A percentile compares a stretch with the other conserved stretches of the same genome.
Conservation (phyloP, 2,888 invertebrate genomes). For the Drosophila kambysellisi region DNA sequence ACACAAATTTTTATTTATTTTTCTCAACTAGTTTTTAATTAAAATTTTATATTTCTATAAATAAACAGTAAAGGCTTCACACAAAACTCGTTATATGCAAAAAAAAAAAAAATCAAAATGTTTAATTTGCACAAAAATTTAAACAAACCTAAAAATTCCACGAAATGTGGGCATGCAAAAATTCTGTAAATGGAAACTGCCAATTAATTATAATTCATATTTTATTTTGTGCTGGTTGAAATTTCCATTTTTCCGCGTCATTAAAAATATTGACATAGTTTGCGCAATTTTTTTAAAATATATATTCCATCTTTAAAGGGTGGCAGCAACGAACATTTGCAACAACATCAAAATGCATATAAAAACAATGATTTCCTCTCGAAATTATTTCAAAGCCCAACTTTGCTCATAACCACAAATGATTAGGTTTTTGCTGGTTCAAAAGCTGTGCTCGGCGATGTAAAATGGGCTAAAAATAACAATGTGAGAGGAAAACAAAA, state of each 20-base stretch:
- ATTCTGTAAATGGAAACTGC: background rate
- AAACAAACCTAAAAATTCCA: background rate
- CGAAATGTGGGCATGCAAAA: background rate
- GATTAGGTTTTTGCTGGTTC: conserved; percentile 57
- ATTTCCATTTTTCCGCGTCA: background rate
- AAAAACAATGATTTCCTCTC: conserved; percentile 47
- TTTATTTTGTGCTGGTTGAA: background rate
- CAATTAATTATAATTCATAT: background rate
- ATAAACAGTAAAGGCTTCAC: background rate
- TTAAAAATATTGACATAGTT: background rate
- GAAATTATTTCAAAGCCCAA: conserved; percentile 45
- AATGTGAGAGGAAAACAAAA: conserved; percentile 37
- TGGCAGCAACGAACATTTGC: background rate
- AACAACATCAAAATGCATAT: conserved; percentile 12
- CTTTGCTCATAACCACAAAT: conserved; percentile 67
- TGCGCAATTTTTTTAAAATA: background rate
- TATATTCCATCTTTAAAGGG: background rate
- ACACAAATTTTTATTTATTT: background rate
- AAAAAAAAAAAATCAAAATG: background rate
- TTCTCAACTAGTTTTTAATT: background rate
- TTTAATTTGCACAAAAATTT: background rate
- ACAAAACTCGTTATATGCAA: background rate
- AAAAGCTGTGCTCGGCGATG: background rate
- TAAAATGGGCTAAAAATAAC: conserved; percentile 7
- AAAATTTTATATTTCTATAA: background rate